Evolutionary conservation across 2,888 invertebrate species (phyloP), one percentile per base, ranked within the genome.

Genomic region (Dynastes tityus): DNA sequence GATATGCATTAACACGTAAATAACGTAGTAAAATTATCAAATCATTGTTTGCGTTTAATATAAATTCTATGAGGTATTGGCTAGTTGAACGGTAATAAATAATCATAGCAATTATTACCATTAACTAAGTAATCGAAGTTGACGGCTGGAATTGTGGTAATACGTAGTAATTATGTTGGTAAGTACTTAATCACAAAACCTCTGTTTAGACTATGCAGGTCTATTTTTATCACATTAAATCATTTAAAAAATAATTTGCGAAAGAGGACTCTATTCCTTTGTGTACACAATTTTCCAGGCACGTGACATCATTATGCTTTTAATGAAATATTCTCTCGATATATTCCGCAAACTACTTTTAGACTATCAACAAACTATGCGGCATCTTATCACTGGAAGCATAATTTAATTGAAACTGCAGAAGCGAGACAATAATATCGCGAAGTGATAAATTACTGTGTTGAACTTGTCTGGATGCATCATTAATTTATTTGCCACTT

Each of bases 401-500:
- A 70, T n/a, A 70, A 70, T 32, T 53, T 53, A 70, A 53, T 27
- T 53, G n/a, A 9, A 53, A n/a, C n/a, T 53, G 29, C 51, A 29
- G 16, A 51, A 70, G 49, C 49, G 49, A 45, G 61, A 73, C 40
- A 61, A 76, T 55, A 55, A 76, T 67, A 53, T 40, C 63, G 22
- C 27, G 9, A 45, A 27, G 13, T 71, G 71, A 77, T 70, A 77
- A 70, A 77, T 71, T 61, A 27, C 71, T 16, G 8, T 16, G 70
- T 49, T 70, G 70, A 77, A 70, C 71, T 32, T 70, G 70, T 37
- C 73, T 61, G 9, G 6, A 71, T 77, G 70, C 32, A 16, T 71
- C 71, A 71, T 77, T 71, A 45, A 77, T 70, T 71, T 77, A 77
- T 61, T 70, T 71, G 58, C 40, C 22, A 61, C 37, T 61, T 40